phyloP scores from a whole-genome alignment of 2,797 vertebrate genomes.

The Vipera ursinii region DNA sequence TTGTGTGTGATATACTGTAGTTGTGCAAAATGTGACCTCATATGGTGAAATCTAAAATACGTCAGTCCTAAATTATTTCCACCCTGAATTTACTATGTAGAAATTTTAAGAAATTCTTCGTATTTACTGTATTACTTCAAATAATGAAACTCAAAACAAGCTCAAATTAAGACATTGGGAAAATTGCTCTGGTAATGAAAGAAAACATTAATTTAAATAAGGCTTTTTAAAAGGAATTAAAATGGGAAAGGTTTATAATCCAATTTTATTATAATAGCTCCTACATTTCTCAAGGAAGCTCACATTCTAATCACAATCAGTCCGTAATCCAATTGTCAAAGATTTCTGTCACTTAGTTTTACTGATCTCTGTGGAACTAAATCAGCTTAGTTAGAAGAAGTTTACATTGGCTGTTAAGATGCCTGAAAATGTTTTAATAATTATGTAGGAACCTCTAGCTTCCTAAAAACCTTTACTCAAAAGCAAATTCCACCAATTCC shows the following conservation, averaged over 20 bases:
- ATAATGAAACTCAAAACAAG: neutral
- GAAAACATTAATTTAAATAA: neutral
- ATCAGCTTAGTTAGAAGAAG: conserved; percentile 9
- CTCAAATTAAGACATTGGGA: neutral
- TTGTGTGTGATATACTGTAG: neutral
- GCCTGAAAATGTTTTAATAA: neutral
- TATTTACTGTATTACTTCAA: neutral
- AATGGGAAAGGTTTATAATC: neutral
- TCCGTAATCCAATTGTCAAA: neutral
- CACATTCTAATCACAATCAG: neutral
- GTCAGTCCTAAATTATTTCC: neutral
- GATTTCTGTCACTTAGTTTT: conserved; percentile 2
- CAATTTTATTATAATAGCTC: neutral
- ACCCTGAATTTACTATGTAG: neutral
- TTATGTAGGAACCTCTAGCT: neutral
- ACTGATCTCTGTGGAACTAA: neutral
- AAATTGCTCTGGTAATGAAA: neutral
- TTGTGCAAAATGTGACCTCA: neutral
- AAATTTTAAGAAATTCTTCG: neutral
- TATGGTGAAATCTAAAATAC: neutral
- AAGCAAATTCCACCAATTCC: neutral
- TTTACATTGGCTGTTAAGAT: neutral
- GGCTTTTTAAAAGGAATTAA: neutral
- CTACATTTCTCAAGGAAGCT: neutral
- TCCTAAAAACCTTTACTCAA: neutral